A percentile compares a stretch with the other conserved stretches of the same genome.
These are phyloP conservation scores for Theonella swinhoei DNA, from an alignment of 37 sponge, comb jelly and placozoan species.

Conservation along the genomic window DNA sequence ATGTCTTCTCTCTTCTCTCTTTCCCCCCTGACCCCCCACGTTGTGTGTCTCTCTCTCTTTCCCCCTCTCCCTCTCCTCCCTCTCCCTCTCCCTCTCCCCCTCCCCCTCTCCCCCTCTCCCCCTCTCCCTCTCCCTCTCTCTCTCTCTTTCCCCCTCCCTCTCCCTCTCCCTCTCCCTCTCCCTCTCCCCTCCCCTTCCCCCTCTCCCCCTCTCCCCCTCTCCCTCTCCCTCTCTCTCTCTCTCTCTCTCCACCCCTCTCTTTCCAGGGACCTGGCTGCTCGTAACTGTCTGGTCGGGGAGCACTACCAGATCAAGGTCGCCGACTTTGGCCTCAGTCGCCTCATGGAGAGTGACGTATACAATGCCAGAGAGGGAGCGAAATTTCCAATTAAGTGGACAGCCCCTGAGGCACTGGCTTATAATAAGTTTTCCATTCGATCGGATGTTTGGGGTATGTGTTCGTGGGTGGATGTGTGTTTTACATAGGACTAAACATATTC, in stretches of 20 bases:
- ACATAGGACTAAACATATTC: not conserved
- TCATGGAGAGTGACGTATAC: slow-evolving; percentile 91
- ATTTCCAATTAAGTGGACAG: slow-evolving; percentile 99
- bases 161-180: slow-evolving; percentile 21
- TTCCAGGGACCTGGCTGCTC: slow-evolving; percentile 91
- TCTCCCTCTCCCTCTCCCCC: too few relatives aligned
- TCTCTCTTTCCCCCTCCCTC: slow-evolving; percentile 7
- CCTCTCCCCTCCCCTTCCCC: not conserved
- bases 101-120: not conserved
- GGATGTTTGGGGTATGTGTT: slow-evolving; percentile 94
- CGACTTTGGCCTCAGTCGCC: slow-evolving; percentile 96
- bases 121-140: slow-evolving; percentile 5
- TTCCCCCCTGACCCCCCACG: too few relatives aligned
- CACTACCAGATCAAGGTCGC: slow-evolving; percentile 89
- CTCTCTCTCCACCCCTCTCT: not conserved
- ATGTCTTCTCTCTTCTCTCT: too few relatives aligned
- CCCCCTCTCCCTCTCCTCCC: too few relatives aligned
- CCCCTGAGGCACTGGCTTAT: slow-evolving; percentile 97
- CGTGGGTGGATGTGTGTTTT: not conserved
- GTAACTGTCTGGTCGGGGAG: slow-evolving; percentile 97
- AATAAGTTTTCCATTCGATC: slow-evolving; percentile 95
- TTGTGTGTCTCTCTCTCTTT: too few relatives aligned
- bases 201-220: not conserved
- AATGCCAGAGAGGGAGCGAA: slow-evolving; percentile 94
- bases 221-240: not conserved